Base-by-base conservation (phyloP, 2,113 vertebrate genomes). In the Columba janthina region DNA sequence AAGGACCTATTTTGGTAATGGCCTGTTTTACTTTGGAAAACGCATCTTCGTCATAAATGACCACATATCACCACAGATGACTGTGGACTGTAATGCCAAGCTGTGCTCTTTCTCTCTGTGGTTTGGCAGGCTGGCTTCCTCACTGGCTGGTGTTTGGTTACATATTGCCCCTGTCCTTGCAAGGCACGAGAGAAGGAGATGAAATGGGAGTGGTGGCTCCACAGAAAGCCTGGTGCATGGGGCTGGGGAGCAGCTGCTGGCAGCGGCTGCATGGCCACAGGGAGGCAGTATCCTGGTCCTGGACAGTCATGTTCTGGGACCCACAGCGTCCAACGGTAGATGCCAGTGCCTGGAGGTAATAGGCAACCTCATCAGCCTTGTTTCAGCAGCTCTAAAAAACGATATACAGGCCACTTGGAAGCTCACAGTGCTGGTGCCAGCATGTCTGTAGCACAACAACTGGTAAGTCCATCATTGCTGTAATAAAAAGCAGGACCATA, bases 171-270 rank as follows among this genome's bases (percentile, higher is more conserved):
- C 14, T 62, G 21, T 36, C 31, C 48, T 76, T 16, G 34, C 29
- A 65, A 80, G 54, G 34, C 6, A 12, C 8, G 9, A 46, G 44
- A 46, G 44, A 25, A 7, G 38, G 17, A 85, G 16, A 7, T 22
- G 38, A 25, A 88, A 22, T 5, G 3, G 50, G 8, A n/a, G 16
- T 1, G 2, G 25, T n/a, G 26, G 36, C 38, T 74, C 28, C 15
- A 15, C 6, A 5, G 56, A 58, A 36, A 64, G 8, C 6, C 0
- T 1, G 20, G 19, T 42, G 21, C 36, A 44, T 0, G 2, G 34
- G 24, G 15, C 24, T 8, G 31, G 22, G 22, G 8, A 82, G 17
- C 0, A 0, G 15, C 24, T 70, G 21, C 31, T 60, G 44, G 50
- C 26, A 91, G 36, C 50, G 34, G 17, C 46, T 40, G 44, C 18